These are phyloP conservation scores for Cydia pomonella DNA, from an alignment of 1,140 invertebrate species.

Conservation along the genomic window DNA sequence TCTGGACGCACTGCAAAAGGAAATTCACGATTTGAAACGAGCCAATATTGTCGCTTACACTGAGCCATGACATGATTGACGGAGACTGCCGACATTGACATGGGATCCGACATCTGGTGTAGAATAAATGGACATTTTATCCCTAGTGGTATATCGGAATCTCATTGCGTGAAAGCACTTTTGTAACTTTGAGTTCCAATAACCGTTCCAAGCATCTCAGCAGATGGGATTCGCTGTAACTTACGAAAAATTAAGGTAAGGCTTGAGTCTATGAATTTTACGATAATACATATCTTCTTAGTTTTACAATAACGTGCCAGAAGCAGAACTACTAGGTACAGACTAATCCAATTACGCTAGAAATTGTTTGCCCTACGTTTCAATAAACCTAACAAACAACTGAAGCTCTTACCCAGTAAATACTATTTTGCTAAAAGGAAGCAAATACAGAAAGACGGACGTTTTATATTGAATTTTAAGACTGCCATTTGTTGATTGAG, in stretches of 20 bases:
- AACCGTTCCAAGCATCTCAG: neutral
- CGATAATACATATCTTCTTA: too few species aligned
- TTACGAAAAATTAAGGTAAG: neutral
- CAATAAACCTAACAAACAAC: neutral
- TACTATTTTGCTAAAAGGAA: neutral
- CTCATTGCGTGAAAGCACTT: neutral
- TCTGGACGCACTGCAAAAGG: neutral
- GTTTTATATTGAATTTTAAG: neutral
- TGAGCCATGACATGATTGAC: slow-evolving; percentile 14
- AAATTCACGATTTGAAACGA: neutral
- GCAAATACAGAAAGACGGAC: neutral
- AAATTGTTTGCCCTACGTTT: neutral
- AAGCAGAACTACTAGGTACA: neutral
- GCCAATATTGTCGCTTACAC: slow-evolving; percentile 1
- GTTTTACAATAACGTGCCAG: too few species aligned
- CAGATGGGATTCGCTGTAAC: too few species aligned
- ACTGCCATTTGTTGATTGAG: neutral
- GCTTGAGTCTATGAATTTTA: too few species aligned
- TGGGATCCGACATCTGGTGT: slow-evolving; percentile 1
- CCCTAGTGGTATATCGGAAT: neutral
- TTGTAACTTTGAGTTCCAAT: neutral
- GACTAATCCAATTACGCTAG: neutral
- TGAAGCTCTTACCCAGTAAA: neutral
- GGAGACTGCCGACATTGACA: neutral
- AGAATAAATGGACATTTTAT: neutral